Evolutionary conservation across 2,888 invertebrate species (phyloP).

Genomic region (Pollenia griseotomentosa): DNA sequence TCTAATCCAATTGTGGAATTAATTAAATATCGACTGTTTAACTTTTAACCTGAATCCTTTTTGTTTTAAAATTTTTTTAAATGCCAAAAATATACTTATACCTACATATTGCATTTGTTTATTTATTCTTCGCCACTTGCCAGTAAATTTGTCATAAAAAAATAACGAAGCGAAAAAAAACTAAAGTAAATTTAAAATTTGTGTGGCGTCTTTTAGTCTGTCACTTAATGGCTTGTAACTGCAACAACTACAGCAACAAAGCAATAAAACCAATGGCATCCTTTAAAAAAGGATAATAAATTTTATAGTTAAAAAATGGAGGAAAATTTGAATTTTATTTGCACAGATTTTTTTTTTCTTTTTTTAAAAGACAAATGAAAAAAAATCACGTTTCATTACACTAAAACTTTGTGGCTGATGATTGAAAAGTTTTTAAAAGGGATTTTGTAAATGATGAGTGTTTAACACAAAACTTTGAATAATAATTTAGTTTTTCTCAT

Average conservation of each 20-base stretch:
- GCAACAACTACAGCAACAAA: conserved; percentile 2
- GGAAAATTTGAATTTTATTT: conserved; percentile 39
- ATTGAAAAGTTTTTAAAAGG: too few relatives aligned
- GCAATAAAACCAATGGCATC: conserved; percentile 56
- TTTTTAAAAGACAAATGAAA: neutral
- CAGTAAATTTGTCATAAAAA: conserved; percentile 25
- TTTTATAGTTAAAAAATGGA: conserved; percentile 24
- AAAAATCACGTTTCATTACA: neutral
- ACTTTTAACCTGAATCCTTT: conserved; percentile 46
- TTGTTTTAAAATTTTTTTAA: neutral
- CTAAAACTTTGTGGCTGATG: too few relatives aligned
- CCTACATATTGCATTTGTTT: conserved; percentile 17
- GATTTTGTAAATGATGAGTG: too few relatives aligned
- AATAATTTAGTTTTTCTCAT: too few relatives aligned
- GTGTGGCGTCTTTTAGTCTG: conserved; percentile 64
- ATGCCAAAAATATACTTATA: conserved; percentile 32
- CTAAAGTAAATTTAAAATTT: conserved; percentile 31
- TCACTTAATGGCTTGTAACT: conserved; percentile 62
- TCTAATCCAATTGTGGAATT: too few relatives aligned
- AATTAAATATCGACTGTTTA: neutral
- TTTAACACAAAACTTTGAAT: too few relatives aligned
- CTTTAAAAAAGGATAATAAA: conserved; percentile 57
- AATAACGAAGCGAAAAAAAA: conserved; percentile 25
- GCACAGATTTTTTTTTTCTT: neutral
- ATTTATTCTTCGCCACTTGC: conserved; percentile 31